Evolutionary conservation across 92 coral and sea anemone species (phyloP).

Genomic region (Paragorgia papillata): DNA sequence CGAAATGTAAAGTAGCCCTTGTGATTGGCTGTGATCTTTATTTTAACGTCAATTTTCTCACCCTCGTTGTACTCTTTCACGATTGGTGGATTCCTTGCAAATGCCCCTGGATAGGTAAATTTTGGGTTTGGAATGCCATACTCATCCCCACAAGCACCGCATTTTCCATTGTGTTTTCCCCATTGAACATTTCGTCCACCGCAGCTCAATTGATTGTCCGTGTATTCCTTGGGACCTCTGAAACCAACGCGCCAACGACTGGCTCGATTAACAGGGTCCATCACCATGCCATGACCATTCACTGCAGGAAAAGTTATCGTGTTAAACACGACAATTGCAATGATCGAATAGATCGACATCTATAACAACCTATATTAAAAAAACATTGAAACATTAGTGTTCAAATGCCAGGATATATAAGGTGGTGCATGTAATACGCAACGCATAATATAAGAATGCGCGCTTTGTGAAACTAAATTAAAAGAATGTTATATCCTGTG

Average conservation of each 20-base stretch:
- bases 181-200: conserved; percentile 46
- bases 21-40: conserved; percentile 38
- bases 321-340: conserved; percentile 9
- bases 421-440: too few species aligned
- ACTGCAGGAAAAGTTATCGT: conserved; percentile 42
- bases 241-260: conserved; percentile 32
- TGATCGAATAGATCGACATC: neutral
- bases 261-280: conserved; percentile 37
- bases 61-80: conserved; percentile 61
- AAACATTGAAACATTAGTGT: neutral
- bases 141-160: conserved; percentile 56
- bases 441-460: too few species aligned
- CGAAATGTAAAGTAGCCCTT: conserved; percentile 66
- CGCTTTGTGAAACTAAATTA: too few species aligned
- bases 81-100: conserved; percentile 14
- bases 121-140: conserved; percentile 29
- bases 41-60: conserved; percentile 52
- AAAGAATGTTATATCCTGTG: too few species aligned
- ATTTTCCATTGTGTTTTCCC: conserved; percentile 42
- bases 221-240: conserved; percentile 28
- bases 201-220: conserved; percentile 39
- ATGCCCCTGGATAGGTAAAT: conserved; percentile 25
- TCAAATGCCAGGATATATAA: too few species aligned
- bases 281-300: conserved; percentile 41
- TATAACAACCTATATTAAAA: neutral